Conservation (phyloP, 2,113 vertebrate genomes). For the Sander lucioperca region DNA sequence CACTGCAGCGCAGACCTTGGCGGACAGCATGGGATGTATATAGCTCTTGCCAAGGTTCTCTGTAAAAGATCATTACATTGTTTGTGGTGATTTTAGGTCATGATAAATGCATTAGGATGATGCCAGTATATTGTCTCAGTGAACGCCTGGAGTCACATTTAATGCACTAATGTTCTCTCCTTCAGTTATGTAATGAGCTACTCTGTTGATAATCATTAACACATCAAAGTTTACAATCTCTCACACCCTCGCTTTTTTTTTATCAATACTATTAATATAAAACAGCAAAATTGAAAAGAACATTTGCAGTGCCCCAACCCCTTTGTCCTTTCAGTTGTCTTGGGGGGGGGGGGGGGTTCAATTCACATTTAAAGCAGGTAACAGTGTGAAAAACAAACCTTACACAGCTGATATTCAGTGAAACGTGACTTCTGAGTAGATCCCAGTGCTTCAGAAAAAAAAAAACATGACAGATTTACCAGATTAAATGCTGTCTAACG, state of each 20-base stretch:
- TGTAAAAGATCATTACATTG: conserved; percentile 42
- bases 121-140: conserved; percentile 35
- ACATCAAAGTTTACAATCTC: conserved; percentile 54
- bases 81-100: conserved; percentile 42
- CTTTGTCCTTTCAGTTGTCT: conserved; percentile 20
- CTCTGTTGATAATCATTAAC: conserved; percentile 61
- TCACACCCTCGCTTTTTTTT: conserved; percentile 34
- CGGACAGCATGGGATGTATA: conserved; percentile 24
- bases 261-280: conserved; percentile 41
- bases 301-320: conserved; percentile 6
- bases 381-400: conserved; percentile 30
- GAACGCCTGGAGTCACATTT: conserved; percentile 46
- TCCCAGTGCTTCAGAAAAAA: not conserved
- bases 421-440: conserved; percentile 21
- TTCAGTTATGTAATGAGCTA: conserved; percentile 36
- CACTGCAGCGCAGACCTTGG: conserved; percentile 24
- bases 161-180: conserved; percentile 45
- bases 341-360: not conserved
- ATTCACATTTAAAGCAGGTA: conserved; percentile 24
- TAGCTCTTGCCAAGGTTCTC: conserved; percentile 39
- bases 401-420: conserved; percentile 24
- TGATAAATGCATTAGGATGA: conserved; percentile 59
- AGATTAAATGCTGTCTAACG: conserved; percentile 23
- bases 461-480: conserved; percentile 23
- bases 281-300: conserved; percentile 20